A percentile compares a stretch with the other conserved stretches of the same genome.
Conservation (phyloP, 2,888 invertebrate species). For the Podabrus alpinus region DNA sequence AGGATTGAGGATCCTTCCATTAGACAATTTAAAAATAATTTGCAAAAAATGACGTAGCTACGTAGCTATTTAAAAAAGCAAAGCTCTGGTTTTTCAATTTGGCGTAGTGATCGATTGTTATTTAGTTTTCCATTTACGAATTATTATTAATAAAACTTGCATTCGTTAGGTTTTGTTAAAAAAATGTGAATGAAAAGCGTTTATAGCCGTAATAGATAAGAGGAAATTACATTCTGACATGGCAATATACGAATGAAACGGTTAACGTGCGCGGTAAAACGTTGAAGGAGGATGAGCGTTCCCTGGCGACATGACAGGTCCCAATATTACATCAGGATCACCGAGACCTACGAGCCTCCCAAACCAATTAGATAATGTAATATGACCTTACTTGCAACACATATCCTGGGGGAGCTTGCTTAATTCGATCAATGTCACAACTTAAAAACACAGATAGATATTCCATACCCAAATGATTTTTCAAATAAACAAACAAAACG, state of each 20-base stretch:
- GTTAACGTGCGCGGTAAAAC: slow-evolving; percentile 28
- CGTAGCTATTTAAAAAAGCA: neutral
- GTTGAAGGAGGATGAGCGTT: slow-evolving; percentile 30
- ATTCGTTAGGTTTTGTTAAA: neutral
- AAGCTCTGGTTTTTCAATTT: neutral
- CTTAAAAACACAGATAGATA: slow-evolving; percentile 19
- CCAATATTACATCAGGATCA: slow-evolving; percentile 33
- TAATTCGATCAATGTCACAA: slow-evolving; percentile 37
- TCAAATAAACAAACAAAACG: neutral
- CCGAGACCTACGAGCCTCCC: slow-evolving; percentile 33
- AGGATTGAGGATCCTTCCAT: neutral
- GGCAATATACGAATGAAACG: slow-evolving; percentile 27
- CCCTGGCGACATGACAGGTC: slow-evolving; percentile 29
- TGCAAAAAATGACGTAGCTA: neutral
- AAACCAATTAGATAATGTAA: slow-evolving; percentile 38
- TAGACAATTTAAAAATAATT: neutral
- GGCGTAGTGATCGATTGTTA: neutral
- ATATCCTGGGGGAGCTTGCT: slow-evolving; percentile 33
- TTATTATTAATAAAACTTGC: neutral
- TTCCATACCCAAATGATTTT: slow-evolving; percentile 4
- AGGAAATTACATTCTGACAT: slow-evolving; percentile 25
- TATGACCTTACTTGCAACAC: slow-evolving; percentile 34
- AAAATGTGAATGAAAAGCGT: slow-evolving; percentile 20
- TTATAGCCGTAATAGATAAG: slow-evolving; percentile 15
- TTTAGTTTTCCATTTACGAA: neutral